Base-by-base conservation (phyloP, 2,888 invertebrate genomes). In the Trachelus troglodyta region DNA sequence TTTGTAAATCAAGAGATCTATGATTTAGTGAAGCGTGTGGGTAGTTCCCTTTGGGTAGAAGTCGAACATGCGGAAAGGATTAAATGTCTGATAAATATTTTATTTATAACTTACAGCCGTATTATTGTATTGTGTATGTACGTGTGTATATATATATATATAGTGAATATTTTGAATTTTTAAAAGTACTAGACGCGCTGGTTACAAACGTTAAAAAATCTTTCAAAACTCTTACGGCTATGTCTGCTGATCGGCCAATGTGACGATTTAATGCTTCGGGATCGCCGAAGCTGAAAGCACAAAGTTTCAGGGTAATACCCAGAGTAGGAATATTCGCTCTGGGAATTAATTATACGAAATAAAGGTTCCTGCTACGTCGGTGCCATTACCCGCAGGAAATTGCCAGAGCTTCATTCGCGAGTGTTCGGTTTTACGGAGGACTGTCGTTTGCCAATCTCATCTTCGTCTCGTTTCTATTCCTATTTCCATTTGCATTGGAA, bases 341-440 rank as follows among this genome's bases (percentile, higher is more conserved):
- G 80, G 84, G 85, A 88, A 90, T 90, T 90, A 90, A 90, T 90
- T 90, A 90, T 90, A 89, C 86, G 88, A 85, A 89, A 90, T 87
- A 88, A 87, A 86, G 85, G 85, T 85, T 84, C 84, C 79, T 84
- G 83, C 85, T 81, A 83, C 85, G 86, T 84, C 87, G 84, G 85
- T 80, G 84, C 88, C 87, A 91, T 91, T 91, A 91, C 89, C 88
- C 87, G 84, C 90, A 89, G 91, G 91, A 90, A 90, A 91, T 91
- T 91, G 89, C 87, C 77, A 86, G 83, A 81, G 85, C 83, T 87
- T 82, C 84, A 86, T 23, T 56, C 23, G 56, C 1, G 56, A 56
- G 23, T 2, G 56, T 23, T 56, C 56, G 23, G 56, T 9, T 23
- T 23, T 23, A 23, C 56, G 23, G 23, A 23, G 23, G 56, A 56